These are phyloP conservation scores for Trididemnum nubilum DNA, from an alignment of 23 tunicate genomes.

Conservation along the genomic window DNA sequence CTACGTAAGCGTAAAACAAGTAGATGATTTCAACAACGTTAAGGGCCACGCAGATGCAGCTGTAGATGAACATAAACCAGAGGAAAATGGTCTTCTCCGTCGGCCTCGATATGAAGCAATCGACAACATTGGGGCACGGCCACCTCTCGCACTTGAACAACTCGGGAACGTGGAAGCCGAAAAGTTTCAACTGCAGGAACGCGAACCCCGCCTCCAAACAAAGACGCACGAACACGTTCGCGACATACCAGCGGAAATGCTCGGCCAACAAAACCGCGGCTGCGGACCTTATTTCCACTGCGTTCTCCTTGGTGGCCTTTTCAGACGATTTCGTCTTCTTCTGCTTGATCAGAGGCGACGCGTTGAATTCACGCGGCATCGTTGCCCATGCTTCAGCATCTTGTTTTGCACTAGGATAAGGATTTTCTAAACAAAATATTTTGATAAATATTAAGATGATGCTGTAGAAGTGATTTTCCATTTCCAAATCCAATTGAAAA, in stretches of 20 bases:
- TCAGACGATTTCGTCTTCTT: neutral
- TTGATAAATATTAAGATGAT: no score
- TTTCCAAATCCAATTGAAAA: no score
- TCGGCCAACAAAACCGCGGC: constrained; percentile 42
- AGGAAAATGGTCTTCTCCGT: constrained; percentile 63
- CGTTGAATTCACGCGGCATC: neutral
- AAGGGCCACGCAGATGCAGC: constrained; percentile 81
- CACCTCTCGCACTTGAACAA: constrained; percentile 48
- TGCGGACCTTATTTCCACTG: neutral
- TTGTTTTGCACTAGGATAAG: neutral
- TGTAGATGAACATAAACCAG: constrained; percentile 78
- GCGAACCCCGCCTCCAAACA: constrained; percentile 77
- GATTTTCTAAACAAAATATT: no score
- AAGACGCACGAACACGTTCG: constrained; percentile 73
- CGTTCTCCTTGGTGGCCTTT: neutral
- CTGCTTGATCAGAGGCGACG: neutral
- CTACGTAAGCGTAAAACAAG: constrained; percentile 53
- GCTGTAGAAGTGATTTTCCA: no score
- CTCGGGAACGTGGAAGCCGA: constrained; percentile 68
- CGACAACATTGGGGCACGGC: constrained; percentile 84
- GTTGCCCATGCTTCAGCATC: neutral
- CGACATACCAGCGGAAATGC: constrained; percentile 80
- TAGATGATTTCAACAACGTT: constrained; percentile 69
- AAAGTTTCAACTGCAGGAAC: constrained; percentile 39
- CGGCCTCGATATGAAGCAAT: constrained; percentile 80